Evolutionary conservation across 2,797 vertebrate genomes (phyloP).

Genomic region (Myotis myotis): DNA sequence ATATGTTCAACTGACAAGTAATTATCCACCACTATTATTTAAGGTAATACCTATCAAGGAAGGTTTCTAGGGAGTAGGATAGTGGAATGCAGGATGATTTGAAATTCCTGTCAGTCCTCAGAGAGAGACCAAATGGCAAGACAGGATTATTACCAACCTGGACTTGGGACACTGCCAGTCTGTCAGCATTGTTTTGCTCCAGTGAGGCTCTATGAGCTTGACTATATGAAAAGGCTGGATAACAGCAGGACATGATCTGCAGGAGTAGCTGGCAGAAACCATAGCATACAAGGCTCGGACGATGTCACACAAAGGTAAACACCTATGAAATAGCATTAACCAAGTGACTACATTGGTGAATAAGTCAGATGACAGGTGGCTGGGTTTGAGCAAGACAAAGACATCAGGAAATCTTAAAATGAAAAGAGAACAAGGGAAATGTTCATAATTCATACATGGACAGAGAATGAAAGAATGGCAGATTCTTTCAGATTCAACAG

Average conservation of each 20-base stretch:
- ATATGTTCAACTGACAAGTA: neutral
- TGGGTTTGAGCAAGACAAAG: neutral
- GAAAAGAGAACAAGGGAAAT: neutral
- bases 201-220: neutral
- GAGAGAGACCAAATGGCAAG: slow-evolving; percentile 59
- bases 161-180: slow-evolving; percentile 29
- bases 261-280: slow-evolving; percentile 21
- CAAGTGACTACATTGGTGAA: neutral
- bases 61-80: neutral
- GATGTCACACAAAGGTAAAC: slow-evolving; percentile 31
- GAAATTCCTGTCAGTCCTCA: slow-evolving; percentile 7
- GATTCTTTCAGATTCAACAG: neutral
- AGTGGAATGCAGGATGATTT: neutral
- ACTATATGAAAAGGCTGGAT: neutral
- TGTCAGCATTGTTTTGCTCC: slow-evolving; percentile 48
- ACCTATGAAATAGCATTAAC: slow-evolving; percentile 14
- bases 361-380: slow-evolving; percentile 12
- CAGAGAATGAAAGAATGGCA: neutral
- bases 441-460: neutral
- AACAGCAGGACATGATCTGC: neutral
- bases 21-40: neutral
- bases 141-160: slow-evolving; percentile 12
- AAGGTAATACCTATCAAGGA: neutral
- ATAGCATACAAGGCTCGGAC: neutral
- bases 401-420: neutral